Evolutionary conservation across 2,888 invertebrate genomes (phyloP).

Genomic region (Axea sp.): DNA sequence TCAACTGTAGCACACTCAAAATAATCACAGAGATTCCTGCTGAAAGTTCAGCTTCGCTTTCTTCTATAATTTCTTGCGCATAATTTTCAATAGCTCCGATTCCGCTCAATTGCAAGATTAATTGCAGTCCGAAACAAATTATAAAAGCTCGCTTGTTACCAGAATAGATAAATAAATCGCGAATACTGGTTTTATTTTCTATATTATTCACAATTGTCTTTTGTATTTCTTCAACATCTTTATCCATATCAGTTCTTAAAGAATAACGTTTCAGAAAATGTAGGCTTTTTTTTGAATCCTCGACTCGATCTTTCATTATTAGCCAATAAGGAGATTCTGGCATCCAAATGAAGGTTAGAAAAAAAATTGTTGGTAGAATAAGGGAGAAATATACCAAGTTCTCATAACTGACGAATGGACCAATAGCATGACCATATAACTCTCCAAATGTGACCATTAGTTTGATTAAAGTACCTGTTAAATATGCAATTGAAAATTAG

Average conservation of each 20-base stretch:
- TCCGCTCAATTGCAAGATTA: conserved; percentile 83
- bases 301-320: conserved; percentile 80
- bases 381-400: conserved; percentile 78
- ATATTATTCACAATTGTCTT: conserved; percentile 81
- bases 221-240: conserved; percentile 78
- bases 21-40: conserved; percentile 82
- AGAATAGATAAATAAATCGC: conserved; percentile 80
- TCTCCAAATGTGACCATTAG: conserved; percentile 77
- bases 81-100: conserved; percentile 83
- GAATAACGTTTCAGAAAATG: conserved; percentile 80
- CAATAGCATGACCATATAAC: conserved; percentile 75
- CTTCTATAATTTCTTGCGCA: conserved; percentile 82
- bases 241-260: conserved; percentile 80
- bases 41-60: conserved; percentile 78
- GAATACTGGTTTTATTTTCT: conserved; percentile 80
- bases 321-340: conserved; percentile 84
- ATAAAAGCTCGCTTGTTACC: conserved; percentile 80
- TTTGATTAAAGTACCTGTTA: conserved; percentile 13
- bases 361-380: conserved; percentile 80
- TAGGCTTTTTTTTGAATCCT: conserved; percentile 80
- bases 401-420: conserved; percentile 78
- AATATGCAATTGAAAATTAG: no score
- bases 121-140: conserved; percentile 80
- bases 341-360: conserved; percentile 81
- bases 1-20: no score